Evolutionary conservation across 2,797 vertebrate species (phyloP), one percentile per base, ranked within the genome.

Genomic region (Coregonus sp.): DNA sequence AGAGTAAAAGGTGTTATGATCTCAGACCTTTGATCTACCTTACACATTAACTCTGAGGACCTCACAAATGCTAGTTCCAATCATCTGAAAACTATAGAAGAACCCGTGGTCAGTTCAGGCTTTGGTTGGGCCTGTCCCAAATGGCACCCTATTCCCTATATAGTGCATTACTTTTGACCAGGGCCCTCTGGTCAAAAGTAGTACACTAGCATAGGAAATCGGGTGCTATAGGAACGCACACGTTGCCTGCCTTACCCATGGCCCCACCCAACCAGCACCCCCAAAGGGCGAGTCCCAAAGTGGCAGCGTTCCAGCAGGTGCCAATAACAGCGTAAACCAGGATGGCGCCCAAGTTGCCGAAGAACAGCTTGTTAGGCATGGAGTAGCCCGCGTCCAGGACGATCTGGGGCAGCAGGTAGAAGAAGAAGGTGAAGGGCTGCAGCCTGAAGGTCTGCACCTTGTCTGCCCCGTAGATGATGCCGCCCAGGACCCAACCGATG

Each of bases 281-380:
- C 9, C 97, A 99, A 20, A 99, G 95, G 0, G 97, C 96, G n/a
- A 99, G 76, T 6, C 98, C 98, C 0, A 97, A 91, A 15, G 94
- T 92, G 78, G 94, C 97, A 0, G 98, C 97, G 3, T 99, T 99
- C 98, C 98, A 99, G 61, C 95, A 85, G 0, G 98, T 99, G 73
- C 97, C 98, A 0, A 99, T 92, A 71, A 99, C 86, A 0, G 98
- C 98, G 4, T 97, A 96, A 61, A 96, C 72, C 78, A 99, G 90
- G 84, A 99, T 99, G 85, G 94, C 95, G 0, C 98, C 98, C 89
- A 99, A 81, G 91, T 99, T 99, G 78, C 95, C 94, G 73, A 99
- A 99, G 90, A 99, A 99, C 35, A 98, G 93, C 79, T 97, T 95
- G 86, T 98, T 99, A 72, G 98, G 98, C 98, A 99, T 99, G 86